Base-by-base conservation (phyloP, 2,888 invertebrate genomes). In the Heliconius ethilla region DNA sequence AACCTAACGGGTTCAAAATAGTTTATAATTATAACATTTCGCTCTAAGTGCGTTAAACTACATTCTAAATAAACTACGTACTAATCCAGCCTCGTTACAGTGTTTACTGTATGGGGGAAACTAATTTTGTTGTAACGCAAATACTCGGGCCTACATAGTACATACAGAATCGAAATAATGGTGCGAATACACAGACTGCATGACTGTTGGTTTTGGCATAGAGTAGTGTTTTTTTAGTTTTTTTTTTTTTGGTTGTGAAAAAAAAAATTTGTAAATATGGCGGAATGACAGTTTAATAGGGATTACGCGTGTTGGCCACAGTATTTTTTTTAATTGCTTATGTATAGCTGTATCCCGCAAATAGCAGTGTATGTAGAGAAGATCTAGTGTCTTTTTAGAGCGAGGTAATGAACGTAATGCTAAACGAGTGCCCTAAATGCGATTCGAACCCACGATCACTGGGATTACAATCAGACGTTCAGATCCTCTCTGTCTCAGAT, bases 171-270 rank as follows among this genome's bases (percentile, higher is more conserved):
- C 74, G 82, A 81, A 81, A 83, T 83, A 84, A 80, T 63, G 27
- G 62, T 40, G 73, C 63, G 73, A 74, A 62, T 62, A n/a, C 40
- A 82, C 82, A 84, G 83, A 84, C 84, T 83, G 85, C 83, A 77
- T 83, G 84, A 83, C 85, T 85, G 81, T 82, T 82, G 76, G 70
- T 77, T 82, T 73, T 78, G 72, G 13, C 84, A 83, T 72, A 83
- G 83, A 85, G 72, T 77, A 83, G 66, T 15, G 75, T 33, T 75
- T 62, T 33, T 72, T 37, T 4, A 1, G 0, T 10, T 25, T 3
- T 10, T 33, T 73, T 72, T n/a, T 45, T 27, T 15, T 2, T 13
- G 29, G 29, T 62, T 62, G n/a, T 10, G 7, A 33, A 33, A 27
- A 13, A 25, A 13, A 22, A 2, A 55, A n/a, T 9, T 9, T 55